These are phyloP conservation scores for Psylliodes chrysocephalus DNA, from an alignment of 2,888 invertebrate species.

Conservation along the genomic window DNA sequence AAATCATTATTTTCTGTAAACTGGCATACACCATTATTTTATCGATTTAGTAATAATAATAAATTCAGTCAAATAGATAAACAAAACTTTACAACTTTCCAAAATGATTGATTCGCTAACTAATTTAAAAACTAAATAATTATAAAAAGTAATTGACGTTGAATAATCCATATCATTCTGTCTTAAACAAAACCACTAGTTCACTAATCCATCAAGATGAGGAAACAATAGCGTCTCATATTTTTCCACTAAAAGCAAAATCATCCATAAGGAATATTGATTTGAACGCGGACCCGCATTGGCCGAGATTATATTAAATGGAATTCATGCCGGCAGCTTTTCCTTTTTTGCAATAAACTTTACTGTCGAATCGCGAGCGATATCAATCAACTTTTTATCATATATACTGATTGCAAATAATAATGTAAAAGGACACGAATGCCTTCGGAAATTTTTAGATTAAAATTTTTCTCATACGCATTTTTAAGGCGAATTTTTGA, in stretches of 20 bases:
- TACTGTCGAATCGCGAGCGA: conserved; percentile 12
- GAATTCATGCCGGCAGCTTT: conserved; percentile 22
- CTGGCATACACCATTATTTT: too few species aligned
- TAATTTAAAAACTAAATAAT: too few species aligned
- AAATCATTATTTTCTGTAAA: too few species aligned
- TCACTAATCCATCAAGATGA: neutral
- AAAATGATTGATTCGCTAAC: too few species aligned
- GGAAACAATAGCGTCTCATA: conserved; percentile 7
- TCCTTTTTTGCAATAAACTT: conserved; percentile 20
- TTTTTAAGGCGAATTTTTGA: too few species aligned
- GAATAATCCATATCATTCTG: too few species aligned
- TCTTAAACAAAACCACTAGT: conserved; percentile 13
- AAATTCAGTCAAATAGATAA: too few species aligned
- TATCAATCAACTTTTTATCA: conserved; percentile 20
- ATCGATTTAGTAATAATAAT: too few species aligned
- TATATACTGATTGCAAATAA: conserved; percentile 13
- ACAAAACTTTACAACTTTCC: too few species aligned
- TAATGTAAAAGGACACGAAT: conserved; percentile 4
- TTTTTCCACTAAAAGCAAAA: conserved; percentile 20
- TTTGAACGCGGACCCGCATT: conserved; percentile 15
- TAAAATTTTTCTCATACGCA: neutral
- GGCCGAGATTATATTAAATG: conserved; percentile 25
- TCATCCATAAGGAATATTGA: conserved; percentile 19
- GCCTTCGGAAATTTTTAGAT: conserved; percentile 1
- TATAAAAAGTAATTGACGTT: too few species aligned